Base-by-base conservation (phyloP, 2,113 vertebrate species). In the Pterocles burchelli region DNA sequence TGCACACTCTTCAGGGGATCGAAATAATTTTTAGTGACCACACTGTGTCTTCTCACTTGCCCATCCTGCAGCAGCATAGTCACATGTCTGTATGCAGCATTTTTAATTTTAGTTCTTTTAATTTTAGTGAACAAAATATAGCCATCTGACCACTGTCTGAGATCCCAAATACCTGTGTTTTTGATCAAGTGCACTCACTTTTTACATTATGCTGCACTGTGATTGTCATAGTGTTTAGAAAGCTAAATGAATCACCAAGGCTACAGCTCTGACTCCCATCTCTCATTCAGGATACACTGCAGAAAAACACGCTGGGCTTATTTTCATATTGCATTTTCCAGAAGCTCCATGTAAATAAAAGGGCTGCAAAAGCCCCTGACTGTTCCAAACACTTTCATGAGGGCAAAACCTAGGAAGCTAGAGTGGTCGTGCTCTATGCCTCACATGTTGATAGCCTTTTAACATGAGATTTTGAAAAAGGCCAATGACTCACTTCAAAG, bases 11-110 rank as follows among this genome's bases (percentile, higher is more conserved):
- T 34, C 1, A 11, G 51, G 76, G 31, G 13, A 77, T 5, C 5
- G 26, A 75, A 81, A 72, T 33, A n/a, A 22, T 33, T 85, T 79
- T 73, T 65, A 90, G 17, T 58, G 31, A 48, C 11, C 1, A 0
- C 18, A 19, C 3, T 10, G 13, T 45, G 26, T 88, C 22, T 57
- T 77, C 38, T 67, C 48, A 28, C 49, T 82, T 88, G 36, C 31
- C 22, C 20, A n/a, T 63, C 36, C 66, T 72, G 18, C 54, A 51
- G 48, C 45, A 72, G 6, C 0, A 0, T 51, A 36, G 58, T 89
- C 24, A 81, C 18, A 20, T 1, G 2, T 58, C 28, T 41, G 41
- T 41, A 41, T 41, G 41, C 25, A 8, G 13, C 4, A 41, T 58
- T 73, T 49, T 7, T 25, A 46, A 49, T 59, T 57, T 59, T 45